These are phyloP conservation scores for Drosophila bocki DNA, from an alignment of 1,140 invertebrate species.

Conservation along the genomic window DNA sequence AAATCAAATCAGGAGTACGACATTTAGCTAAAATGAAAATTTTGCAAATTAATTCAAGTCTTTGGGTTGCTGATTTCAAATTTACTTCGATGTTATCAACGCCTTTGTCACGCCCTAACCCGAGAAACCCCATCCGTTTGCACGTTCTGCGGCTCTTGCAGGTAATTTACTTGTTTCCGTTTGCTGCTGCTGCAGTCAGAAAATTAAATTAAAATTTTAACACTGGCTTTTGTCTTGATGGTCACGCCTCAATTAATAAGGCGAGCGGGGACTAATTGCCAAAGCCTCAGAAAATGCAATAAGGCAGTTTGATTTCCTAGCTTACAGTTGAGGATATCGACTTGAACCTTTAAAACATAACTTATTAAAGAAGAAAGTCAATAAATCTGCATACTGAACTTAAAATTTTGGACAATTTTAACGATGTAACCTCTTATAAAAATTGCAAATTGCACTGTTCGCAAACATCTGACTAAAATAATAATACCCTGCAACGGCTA, in stretches of 20 bases:
- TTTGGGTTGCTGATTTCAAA: conserved; percentile 22
- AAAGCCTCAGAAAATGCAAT: conserved; percentile 25
- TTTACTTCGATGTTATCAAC: conserved; percentile 34
- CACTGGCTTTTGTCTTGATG: conserved; percentile 36
- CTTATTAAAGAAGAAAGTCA: neutral
- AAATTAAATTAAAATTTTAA: conserved; percentile 55
- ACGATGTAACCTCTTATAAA: too few relatives aligned
- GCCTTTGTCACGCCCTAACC: conserved; percentile 19
- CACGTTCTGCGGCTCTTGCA: conserved; percentile 17
- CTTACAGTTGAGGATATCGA: neutral
- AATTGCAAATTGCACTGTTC: too few relatives aligned
- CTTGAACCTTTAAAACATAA: too few relatives aligned
- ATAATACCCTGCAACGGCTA: neutral
- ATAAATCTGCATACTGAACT: too few relatives aligned
- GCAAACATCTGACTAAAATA: too few relatives aligned
- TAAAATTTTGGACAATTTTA: too few relatives aligned
- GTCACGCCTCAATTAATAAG: conserved; percentile 53
- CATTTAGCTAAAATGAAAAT: conserved; percentile 41
- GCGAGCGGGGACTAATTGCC: conserved; percentile 40
- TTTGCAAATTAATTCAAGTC: conserved; percentile 46
- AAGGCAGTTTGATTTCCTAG: conserved; percentile 41
- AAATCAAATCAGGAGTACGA: conserved; percentile 42
- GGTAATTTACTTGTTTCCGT: conserved; percentile 47
- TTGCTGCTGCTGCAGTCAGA: conserved; percentile 11
- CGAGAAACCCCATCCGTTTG: conserved; percentile 7